phyloP scores from a whole-genome alignment of 2,113 vertebrate genomes.

The Pica pica region DNA sequence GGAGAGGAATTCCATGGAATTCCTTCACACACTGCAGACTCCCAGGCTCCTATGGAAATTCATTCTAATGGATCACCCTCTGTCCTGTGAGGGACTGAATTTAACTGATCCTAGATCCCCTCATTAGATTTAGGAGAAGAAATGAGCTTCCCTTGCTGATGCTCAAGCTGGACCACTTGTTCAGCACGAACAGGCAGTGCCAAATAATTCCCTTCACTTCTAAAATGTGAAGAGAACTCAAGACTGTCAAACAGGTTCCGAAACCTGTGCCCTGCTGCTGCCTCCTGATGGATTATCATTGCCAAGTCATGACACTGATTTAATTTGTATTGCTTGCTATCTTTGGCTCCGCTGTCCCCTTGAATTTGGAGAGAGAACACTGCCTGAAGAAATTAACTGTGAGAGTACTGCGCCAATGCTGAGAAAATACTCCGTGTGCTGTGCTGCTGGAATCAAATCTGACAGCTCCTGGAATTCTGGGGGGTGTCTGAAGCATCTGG shows the following conservation, averaged over 20 bases:
- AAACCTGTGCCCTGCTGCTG: not conserved
- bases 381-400: not conserved
- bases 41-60: not conserved
- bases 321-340: not conserved
- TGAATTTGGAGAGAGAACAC: not conserved
- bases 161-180: not conserved
- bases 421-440: accelerated
- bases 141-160: not conserved
- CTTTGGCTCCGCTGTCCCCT: not conserved
- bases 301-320: not conserved
- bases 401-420: not conserved
- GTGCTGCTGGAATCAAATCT: not conserved
- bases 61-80: accelerated
- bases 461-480: not conserved
- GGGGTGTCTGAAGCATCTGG: not conserved
- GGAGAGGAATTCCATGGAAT: not conserved
- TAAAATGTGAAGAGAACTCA: not conserved
- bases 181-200: not conserved
- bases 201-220: not conserved
- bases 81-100: not conserved
- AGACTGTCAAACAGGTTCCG: not conserved
- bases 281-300: not conserved
- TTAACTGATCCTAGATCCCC: too few relatives aligned
- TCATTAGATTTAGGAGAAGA: not conserved
- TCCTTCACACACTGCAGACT: not conserved